phyloP scores from a whole-genome alignment of 1,140 invertebrate genomes.

The Carcinoscorpius rotundicauda region DNA sequence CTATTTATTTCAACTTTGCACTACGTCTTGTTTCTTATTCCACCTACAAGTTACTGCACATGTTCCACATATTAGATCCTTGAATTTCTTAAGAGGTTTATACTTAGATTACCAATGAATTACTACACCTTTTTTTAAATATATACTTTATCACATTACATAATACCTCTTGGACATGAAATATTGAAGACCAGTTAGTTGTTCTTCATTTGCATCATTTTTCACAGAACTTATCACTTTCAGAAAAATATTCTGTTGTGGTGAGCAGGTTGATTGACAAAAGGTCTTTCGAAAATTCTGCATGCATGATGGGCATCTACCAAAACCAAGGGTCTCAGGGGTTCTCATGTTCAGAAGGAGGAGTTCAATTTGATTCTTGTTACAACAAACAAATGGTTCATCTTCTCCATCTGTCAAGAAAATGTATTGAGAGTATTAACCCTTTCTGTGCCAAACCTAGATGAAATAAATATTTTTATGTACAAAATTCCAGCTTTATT shows the following conservation, averaged over 20 bases:
- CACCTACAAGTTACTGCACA: too few relatives aligned
- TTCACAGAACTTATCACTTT: slow-evolving; percentile 5
- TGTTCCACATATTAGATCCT: too few relatives aligned
- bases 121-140: neutral
- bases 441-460: too few relatives aligned
- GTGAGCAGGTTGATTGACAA: slow-evolving; percentile 23
- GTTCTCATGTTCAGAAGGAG: neutral
- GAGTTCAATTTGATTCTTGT: neutral
- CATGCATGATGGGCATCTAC: slow-evolving; percentile 23
- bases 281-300: slow-evolving; percentile 22
- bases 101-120: neutral
- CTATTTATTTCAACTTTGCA: too few relatives aligned
- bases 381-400: neutral
- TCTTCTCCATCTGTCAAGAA: neutral
- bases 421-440: too few relatives aligned
- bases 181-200: neutral
- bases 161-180: neutral
- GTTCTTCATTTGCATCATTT: slow-evolving; percentile 4
- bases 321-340: slow-evolving; percentile 13
- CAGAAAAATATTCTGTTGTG: slow-evolving; percentile 21
- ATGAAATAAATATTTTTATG: too few relatives aligned
- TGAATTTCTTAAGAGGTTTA: too few relatives aligned
- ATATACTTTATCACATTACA: neutral
- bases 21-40: too few relatives aligned
- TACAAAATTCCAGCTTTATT: too few relatives aligned